Evolutionary conservation across 2,113 vertebrate species (phyloP), one percentile per base, ranked within the genome.

Genomic region (Gasterosteus nipponicus): DNA sequence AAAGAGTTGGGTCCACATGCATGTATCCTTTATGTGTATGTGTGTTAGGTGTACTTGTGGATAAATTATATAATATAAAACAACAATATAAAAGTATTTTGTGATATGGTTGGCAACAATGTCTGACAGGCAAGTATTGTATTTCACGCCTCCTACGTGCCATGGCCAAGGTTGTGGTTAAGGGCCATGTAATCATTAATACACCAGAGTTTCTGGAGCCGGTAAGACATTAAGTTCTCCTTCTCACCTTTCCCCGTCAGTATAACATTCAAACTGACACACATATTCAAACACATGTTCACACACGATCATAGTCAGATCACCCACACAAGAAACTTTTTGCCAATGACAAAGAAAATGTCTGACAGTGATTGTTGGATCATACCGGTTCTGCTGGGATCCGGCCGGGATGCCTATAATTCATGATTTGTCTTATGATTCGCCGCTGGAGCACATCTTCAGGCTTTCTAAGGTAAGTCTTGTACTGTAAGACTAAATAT

Each of bases 101-200:
- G 29, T 68, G 51, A 9, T 31, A n/a, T 33, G 10, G 29, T 46
- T 51, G 42, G 15, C 14, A 31, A 44, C 4, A 33, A 38, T 29
- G 38, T 53, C 10, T 53, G 26, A 54, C 31, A 53, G 72, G 38
- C 1, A 19, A 58, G 14, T 26, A 5, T 69, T 70, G 42, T 41
- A 73, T 58, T 78, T 69, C 10, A 73, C 68, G 35, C 10, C 42
- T 80, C 54, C 53, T 79, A 59, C n/a, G 39, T 85, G 77, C 75
- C 62, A 67, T 41, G 15, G 58, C 49, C 60, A 83, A 82, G 84
- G 82, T 83, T 72, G 69, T 73, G 67, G 68, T 65, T 75, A 73
- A 59, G 65, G 71, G 56, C 60, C 18, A 18, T 85, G 46, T 86
- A 93, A 93, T 93, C 82, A 92, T 93, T 93, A 76, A 93, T 90